A percentile compares a stretch with the other conserved stretches of the same genome.
phyloP scores from a whole-genome alignment of 2,797 vertebrate genomes.

The Lithobates pipiens region DNA sequence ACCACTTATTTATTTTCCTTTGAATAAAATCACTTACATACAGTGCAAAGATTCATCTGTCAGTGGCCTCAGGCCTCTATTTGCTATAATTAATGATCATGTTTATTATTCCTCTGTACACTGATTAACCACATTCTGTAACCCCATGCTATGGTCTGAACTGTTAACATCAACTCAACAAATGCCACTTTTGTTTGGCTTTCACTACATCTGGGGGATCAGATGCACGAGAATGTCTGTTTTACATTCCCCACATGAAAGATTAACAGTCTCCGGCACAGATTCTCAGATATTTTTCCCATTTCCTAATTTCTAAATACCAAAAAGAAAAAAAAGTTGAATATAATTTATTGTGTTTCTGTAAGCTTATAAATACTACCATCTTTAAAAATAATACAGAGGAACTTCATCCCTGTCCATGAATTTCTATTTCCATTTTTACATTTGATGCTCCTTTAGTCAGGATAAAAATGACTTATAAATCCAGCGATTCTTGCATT shows the following conservation, averaged over 20 bases:
- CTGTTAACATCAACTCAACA: background rate
- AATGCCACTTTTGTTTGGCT: background rate
- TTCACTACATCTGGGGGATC: background rate
- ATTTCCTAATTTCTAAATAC: too few relatives aligned
- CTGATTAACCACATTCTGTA: slow-evolving; percentile 21
- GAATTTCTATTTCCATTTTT: too few relatives aligned
- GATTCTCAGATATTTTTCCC: background rate
- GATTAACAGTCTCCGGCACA: background rate
- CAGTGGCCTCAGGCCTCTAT: slow-evolving; percentile 9
- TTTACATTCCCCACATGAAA: background rate
- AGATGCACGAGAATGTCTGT: slow-evolving; percentile 4
- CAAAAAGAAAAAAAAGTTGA: background rate
- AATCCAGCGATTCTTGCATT: too few relatives aligned
- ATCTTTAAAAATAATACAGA: background rate
- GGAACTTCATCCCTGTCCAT: too few relatives aligned
- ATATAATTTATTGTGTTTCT: slow-evolving; percentile 1
- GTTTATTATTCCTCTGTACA: slow-evolving; percentile 38
- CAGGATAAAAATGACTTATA: too few relatives aligned
- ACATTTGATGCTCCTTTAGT: too few relatives aligned
- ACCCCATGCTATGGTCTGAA: slow-evolving; percentile 7
- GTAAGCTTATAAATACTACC: background rate
- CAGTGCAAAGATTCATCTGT: background rate
- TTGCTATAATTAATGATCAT: slow-evolving; percentile 49
- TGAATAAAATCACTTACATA: slow-evolving; percentile 6
- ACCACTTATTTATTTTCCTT: slow-evolving; percentile 23